Percentiles rank a stretch among this genome's conserved stretches.
phyloP scores from a whole-genome alignment of 2,888 invertebrate species.

The Clunio marinus region DNA sequence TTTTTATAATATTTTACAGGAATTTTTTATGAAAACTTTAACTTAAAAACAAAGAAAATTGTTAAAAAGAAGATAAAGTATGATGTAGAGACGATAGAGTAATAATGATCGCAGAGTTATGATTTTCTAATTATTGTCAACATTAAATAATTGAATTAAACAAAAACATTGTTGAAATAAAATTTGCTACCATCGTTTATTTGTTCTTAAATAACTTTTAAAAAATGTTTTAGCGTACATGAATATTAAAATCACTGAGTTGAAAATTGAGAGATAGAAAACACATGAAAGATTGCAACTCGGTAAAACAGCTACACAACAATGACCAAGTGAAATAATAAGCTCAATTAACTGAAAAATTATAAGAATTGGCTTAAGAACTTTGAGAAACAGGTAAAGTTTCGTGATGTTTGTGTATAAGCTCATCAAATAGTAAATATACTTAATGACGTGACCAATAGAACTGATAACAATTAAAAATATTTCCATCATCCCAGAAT shows the following conservation, averaged over 20 bases:
- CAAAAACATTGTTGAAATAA: too few species aligned
- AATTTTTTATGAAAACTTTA: constrained; percentile 36
- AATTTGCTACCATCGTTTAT: too few species aligned
- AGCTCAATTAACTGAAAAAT: not conserved
- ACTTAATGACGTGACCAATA: not conserved
- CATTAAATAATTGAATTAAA: too few species aligned
- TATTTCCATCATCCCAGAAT: not conserved
- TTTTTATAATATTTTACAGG: not conserved
- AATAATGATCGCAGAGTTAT: too few species aligned
- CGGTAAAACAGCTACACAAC: not conserved
- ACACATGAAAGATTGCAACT: too few species aligned
- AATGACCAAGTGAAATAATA: not conserved
- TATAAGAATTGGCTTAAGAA: not conserved
- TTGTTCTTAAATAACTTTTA: too few species aligned
- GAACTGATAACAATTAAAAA: not conserved
- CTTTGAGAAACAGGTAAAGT: not conserved
- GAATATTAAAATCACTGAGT: too few species aligned
- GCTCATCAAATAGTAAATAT: not conserved
- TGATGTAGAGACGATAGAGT: too few species aligned
- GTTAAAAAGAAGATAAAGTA: constrained; percentile 9
- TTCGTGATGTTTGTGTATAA: not conserved
- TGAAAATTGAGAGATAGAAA: too few species aligned
- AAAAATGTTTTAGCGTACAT: too few species aligned
- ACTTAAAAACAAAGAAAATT: constrained; percentile 39
- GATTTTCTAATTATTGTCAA: too few species aligned